Percentiles rank a stretch among this genome's conserved stretches.
These are phyloP conservation scores for Drosophila leontia DNA, from an alignment of 1,140 invertebrate genomes.

Conservation along the genomic window DNA sequence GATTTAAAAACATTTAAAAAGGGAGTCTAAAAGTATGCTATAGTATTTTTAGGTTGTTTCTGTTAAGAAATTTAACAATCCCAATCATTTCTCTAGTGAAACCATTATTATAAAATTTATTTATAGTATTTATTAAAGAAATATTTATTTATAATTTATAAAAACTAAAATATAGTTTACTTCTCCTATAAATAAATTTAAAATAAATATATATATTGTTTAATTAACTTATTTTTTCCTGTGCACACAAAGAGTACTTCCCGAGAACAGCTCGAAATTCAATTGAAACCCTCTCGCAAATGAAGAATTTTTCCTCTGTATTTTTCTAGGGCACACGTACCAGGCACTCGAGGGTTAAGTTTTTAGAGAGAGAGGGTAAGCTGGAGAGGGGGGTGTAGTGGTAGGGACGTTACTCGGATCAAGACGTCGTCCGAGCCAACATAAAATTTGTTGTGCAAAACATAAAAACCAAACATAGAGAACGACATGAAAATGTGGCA, in stretches of 20 bases:
- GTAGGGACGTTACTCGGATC: slow-evolving; percentile 17
- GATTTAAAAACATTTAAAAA: background rate
- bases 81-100: rapidly evolving
- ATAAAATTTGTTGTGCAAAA: slow-evolving; percentile 79
- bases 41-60: background rate
- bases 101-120: background rate
- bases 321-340: slow-evolving; percentile 76
- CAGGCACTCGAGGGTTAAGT: slow-evolving; percentile 17
- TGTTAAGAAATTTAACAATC: background rate
- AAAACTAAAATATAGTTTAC: background rate
- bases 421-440: slow-evolving; percentile 65
- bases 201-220: background rate
- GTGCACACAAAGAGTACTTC: slow-evolving; percentile 18
- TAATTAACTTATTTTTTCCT: background rate
- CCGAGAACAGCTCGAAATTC: slow-evolving; percentile 66
- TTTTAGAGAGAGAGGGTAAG: background rate
- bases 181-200: background rate
- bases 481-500: slow-evolving; percentile 70
- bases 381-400: too few species aligned
- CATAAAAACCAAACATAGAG: slow-evolving; percentile 77
- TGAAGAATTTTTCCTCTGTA: slow-evolving; percentile 76
- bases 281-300: slow-evolving; percentile 76
- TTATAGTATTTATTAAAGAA: background rate
- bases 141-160: too few species aligned
- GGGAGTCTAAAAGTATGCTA: background rate